Evolutionary conservation across 2,888 invertebrate species (phyloP), one percentile per base, ranked within the genome.

Genomic region (Philereme transversata): DNA sequence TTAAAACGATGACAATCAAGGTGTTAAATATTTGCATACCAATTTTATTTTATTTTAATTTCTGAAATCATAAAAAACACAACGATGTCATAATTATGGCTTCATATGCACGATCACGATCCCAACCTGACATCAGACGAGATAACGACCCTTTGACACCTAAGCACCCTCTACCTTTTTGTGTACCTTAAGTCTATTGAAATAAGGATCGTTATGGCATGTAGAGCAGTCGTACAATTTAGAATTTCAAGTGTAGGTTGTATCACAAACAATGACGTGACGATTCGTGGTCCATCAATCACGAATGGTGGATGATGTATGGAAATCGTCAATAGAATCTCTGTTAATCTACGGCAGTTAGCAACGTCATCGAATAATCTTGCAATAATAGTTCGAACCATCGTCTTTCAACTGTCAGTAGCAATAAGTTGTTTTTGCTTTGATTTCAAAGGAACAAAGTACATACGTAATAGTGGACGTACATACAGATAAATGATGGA

Each of bases 191-290:
- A 43, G n/a, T 3, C 5, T 34, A 48, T 51, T 45, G 34, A 40
- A 52, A 53, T 53, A 60, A 47, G 53, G 57, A 7, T 41, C n/a
- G n/a, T 54, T 60, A 40, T 60, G 34, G 46, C 36, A 43, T 38
- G 36, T 34, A n/a, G 46, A 46, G 9, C 33, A 44, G 5, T 9
- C 45, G 53, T 45, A 51, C 40, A 41, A 40, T 49, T 54, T 57
- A 49, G 43, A 45, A 10, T 48, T 53, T 57, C 54, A 54, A 63
- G 60, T 65, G 61, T 62, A 57, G 55, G 52, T 65, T 62, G 57
- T 62, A 71, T 71, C 73, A 72, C 78, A 73, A 79, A 78, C 79
- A 79, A 79, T 79, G 79, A 79, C 76, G 69, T 46, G 70, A 68
- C 73, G 68, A 75, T 75, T 77, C 70, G 54, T 51, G 60, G 51